Base-by-base conservation (phyloP, 2,113 vertebrate species). In the Cephalopholis sonnerati region DNA sequence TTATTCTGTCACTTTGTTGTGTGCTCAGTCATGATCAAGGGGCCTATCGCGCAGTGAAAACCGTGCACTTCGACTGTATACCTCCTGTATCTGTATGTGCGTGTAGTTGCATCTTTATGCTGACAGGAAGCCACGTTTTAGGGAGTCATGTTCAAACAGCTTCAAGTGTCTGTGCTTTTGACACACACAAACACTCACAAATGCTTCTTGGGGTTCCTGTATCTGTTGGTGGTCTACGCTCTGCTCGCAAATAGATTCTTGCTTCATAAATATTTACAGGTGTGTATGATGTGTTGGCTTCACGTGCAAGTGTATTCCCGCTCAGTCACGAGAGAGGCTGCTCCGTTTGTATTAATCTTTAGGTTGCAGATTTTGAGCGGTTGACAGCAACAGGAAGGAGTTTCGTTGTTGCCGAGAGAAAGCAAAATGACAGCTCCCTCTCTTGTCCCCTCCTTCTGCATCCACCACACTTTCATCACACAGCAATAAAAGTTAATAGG, bases 261-360 rank as follows among this genome's bases (percentile, higher is more conserved):
- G 67, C 70, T 62, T 87, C 69, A 83, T 76, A 88, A 90, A 93
- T 93, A 92, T 93, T 91, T 87, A 82, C 67, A 90, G 67, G 70
- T 85, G 83, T 41, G 77, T 51, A 10, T 69, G 51, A 72, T 76
- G 74, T 55, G 68, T 20, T 67, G 24, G 53, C 74, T 29, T 77
- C 80, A 61, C 67, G n/a, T 61, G 54, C 50, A 58, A 44, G 13
- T 44, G 73, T 48, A 20, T 63, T 66, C 53, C n/a, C 50, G n/a
- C 79, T 86, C 25, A 51, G 63, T 29, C 63, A 69, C 3, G 20
- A 20, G 22, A 44, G 27, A 74, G 66, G 16, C 64, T 59, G 39
- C 59, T 54, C 41, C 59, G 8, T 55, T 3, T 32, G 41, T 10
- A 48, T 83, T 81, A 73, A 71, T 84, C 82, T 61, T 62, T 22